A percentile compares a stretch with the other conserved stretches of the same genome.
Conservation (phyloP, 2,888 invertebrate genomes). For the Lasioglossum malachurum region DNA sequence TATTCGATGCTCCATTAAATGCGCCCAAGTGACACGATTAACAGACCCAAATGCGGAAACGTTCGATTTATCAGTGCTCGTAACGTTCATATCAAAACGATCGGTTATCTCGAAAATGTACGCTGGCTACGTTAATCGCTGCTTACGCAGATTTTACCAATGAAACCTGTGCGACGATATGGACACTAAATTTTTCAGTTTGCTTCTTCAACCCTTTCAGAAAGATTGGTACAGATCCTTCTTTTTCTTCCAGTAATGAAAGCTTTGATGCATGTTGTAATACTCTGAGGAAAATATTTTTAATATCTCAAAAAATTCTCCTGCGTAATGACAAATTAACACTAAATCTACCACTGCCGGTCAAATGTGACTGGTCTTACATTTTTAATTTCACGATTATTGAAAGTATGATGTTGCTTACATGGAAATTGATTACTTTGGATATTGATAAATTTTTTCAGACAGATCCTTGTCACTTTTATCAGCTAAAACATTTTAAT, state of each 20-base stretch:
- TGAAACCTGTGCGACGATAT: background rate
- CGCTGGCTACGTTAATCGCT: background rate
- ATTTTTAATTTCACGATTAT: too few species aligned
- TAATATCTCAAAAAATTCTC: background rate
- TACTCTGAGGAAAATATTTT: background rate
- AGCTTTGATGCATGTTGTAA: background rate
- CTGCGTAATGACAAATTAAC: rapidly evolving
- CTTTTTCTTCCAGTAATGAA: background rate
- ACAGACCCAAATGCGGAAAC: background rate
- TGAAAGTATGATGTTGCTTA: too few species aligned
- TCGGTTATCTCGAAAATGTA: background rate
- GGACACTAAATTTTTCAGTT: background rate
- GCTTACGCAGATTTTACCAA: too few species aligned
- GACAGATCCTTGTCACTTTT: too few species aligned
- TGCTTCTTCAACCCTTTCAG: background rate
- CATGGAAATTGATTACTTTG: too few species aligned
- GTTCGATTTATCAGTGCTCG: conserved; percentile 9
- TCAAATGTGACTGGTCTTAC: too few species aligned
- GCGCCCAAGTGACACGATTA: conserved; percentile 17
- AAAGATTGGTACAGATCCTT: background rate
- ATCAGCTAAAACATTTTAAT: too few species aligned
- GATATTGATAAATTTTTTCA: too few species aligned
- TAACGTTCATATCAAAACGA: background rate
- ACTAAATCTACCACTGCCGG: too few species aligned
- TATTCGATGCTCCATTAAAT: conserved; percentile 18